phyloP scores from a whole-genome alignment of 2,113 vertebrate species.

The Cacatua alba region DNA sequence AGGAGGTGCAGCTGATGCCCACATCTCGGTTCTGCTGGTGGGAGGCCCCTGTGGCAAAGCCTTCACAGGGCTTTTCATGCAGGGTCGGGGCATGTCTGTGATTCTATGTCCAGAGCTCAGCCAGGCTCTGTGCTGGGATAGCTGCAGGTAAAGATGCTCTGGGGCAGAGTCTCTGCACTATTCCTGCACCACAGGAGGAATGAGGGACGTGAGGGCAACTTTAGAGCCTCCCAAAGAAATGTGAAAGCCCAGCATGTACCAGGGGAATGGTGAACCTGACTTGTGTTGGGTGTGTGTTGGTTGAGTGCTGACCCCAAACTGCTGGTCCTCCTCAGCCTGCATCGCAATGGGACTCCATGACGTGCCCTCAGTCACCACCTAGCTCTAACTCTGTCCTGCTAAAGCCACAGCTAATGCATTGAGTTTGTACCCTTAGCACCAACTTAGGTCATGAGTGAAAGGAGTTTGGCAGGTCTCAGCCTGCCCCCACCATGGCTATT shows the following conservation, averaged over 20 bases:
- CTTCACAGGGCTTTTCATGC: neutral
- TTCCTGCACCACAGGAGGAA: neutral
- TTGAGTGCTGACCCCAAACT: neutral
- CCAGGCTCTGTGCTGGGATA: neutral
- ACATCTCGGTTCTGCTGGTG: neutral
- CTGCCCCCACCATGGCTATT: neutral
- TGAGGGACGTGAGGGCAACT: neutral
- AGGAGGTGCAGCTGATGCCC: neutral
- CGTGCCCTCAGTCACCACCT: neutral
- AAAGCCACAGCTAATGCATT: neutral
- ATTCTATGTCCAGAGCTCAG: neutral
- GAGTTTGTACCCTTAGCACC: neutral
- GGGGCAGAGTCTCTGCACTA: neutral
- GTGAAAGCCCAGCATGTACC: neutral
- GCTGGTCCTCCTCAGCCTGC: neutral
- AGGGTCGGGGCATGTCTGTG: neutral
- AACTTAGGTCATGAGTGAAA: neutral
- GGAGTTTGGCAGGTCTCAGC: neutral
- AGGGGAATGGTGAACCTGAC: neutral
- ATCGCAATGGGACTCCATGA: accelerated
- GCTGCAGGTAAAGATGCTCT: neutral
- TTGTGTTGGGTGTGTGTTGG: neutral
- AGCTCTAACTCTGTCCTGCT: neutral
- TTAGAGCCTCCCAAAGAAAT: neutral
- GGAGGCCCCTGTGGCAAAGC: neutral